Evolutionary conservation across 2,888 invertebrate species (phyloP).

Genomic region (Yponomeuta evonymella): DNA sequence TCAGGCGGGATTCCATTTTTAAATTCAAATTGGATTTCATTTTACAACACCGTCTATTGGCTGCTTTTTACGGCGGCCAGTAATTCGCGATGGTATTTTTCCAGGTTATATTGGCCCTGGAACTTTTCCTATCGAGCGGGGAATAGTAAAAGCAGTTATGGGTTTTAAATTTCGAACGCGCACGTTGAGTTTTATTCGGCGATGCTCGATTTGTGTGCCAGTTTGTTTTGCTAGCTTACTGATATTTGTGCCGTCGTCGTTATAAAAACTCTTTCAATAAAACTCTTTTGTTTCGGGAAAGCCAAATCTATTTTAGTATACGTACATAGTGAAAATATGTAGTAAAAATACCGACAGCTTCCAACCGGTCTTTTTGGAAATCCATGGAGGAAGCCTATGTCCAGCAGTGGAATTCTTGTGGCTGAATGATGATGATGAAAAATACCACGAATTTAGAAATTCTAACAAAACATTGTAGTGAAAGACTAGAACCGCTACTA

Average conservation of each 20-base stretch:
- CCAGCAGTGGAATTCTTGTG: no score
- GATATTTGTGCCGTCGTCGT: neutral
- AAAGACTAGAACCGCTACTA: no score
- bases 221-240: neutral
- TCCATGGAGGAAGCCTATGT: no score
- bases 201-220: neutral
- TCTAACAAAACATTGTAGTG: no score
- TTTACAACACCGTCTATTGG: slow-evolving; percentile 16
- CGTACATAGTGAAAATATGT: no score
- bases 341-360: no score
- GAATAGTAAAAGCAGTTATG: neutral
- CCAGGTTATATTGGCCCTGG: neutral
- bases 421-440: no score
- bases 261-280: neutral
- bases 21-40: slow-evolving; percentile 20
- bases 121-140: neutral
- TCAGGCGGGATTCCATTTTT: slow-evolving; percentile 11
- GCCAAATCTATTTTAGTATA: no score
- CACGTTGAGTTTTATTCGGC: neutral
- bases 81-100: neutral
- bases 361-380: no score
- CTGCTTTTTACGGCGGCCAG: neutral
- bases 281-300: neutral
- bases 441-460: no score
- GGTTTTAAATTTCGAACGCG: slow-evolving; percentile 1